Evolutionary conservation across 2,797 vertebrate genomes (phyloP).

Genomic region (Chaetophractus vellerosus): DNA sequence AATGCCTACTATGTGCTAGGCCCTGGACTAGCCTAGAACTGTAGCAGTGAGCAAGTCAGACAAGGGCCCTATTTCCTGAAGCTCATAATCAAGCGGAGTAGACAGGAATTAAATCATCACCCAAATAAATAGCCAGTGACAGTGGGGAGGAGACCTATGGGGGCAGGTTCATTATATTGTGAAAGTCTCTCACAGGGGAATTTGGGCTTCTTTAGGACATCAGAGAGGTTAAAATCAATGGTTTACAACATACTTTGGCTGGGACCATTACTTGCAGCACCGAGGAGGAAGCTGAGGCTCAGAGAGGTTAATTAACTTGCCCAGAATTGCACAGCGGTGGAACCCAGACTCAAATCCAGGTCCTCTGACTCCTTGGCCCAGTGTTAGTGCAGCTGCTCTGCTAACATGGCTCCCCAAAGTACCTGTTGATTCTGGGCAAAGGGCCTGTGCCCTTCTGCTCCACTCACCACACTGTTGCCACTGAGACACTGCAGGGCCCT

Average conservation of each 20-base stretch:
- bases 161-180: neutral
- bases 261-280: neutral
- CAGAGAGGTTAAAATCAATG: conserved; percentile 14
- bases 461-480: neutral
- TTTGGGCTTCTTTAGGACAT: conserved; percentile 17
- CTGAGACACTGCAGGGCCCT: neutral
- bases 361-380: neutral
- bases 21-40: neutral
- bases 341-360: neutral
- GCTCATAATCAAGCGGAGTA: neutral
- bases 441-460: neutral
- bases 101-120: neutral
- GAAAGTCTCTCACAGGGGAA: neutral
- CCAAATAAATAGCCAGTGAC: neutral
- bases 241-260: neutral
- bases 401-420: neutral
- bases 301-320: neutral
- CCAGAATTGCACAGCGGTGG: neutral
- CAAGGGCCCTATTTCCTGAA: neutral
- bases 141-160: neutral
- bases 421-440: neutral
- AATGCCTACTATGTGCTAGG: neutral
- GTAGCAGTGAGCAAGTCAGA: neutral
- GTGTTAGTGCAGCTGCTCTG: neutral
- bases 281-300: conserved; percentile 8